These are phyloP conservation scores for Wiebesia pumilae DNA, from an alignment of 1,140 invertebrate genomes.

Conservation along the genomic window DNA sequence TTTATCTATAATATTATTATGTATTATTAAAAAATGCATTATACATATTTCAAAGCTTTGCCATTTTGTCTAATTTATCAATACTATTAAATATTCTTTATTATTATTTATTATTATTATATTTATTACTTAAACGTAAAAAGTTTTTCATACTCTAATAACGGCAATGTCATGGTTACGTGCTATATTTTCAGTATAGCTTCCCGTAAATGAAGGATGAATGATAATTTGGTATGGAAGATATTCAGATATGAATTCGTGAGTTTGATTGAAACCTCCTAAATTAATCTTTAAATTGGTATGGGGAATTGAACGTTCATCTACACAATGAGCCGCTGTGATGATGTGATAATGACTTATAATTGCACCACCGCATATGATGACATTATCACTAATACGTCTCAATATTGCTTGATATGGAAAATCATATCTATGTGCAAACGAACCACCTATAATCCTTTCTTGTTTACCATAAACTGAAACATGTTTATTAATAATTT, in stretches of 20 bases:
- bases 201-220: not conserved
- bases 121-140: too few relatives aligned
- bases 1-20: too few relatives aligned
- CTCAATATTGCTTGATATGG: not conserved
- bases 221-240: too few relatives aligned
- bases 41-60: too few relatives aligned
- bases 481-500: not conserved
- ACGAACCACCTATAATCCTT: not conserved
- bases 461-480: not conserved
- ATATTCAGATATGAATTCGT: too few relatives aligned
- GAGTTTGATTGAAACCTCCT: not conserved
- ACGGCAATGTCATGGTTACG: not conserved
- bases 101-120: too few relatives aligned
- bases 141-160: conserved; percentile 9
- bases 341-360: not conserved
- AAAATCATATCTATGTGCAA: not conserved
- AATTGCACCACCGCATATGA: conserved; percentile 7
- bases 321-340: conserved; percentile 16
- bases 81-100: too few relatives aligned
- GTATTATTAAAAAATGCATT: too few relatives aligned
- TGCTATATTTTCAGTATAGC: too few relatives aligned
- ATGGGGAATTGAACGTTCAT: not conserved
- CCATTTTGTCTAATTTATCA: too few relatives aligned
- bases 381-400: not conserved
- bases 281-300: not conserved